These are phyloP conservation scores for Gavialis gangeticus DNA, from an alignment of 2,113 vertebrate genomes.

Conservation along the genomic window DNA sequence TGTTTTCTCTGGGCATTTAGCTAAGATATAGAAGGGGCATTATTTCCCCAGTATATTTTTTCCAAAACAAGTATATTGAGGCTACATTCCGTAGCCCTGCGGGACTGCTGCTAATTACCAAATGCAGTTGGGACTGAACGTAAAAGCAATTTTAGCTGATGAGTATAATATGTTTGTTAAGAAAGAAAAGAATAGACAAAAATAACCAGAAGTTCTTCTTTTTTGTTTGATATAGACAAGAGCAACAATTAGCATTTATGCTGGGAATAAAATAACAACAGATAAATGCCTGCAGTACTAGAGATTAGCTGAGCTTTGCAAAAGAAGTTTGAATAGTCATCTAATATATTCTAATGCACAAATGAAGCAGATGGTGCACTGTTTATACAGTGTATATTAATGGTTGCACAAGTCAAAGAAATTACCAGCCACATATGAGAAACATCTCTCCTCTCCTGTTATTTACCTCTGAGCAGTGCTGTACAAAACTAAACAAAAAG, in stretches of 20 bases:
- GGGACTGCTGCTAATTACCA: neutral
- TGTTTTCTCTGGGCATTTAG: neutral
- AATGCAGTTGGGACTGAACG: neutral
- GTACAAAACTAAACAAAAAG: neutral
- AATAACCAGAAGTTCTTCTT: constrained; percentile 1
- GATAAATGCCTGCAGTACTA: neutral
- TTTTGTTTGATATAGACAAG: neutral
- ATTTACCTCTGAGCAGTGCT: neutral
- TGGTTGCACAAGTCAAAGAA: neutral
- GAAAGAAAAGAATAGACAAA: neutral
- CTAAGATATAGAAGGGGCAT: neutral
- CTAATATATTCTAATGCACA: neutral
- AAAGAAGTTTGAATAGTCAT: neutral
- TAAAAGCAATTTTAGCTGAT: neutral
- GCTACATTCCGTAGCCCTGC: neutral
- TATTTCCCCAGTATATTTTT: neutral
- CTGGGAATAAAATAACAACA: constrained; percentile 3
- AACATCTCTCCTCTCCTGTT: neutral
- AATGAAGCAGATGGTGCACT: constrained; percentile 17
- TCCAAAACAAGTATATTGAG: neutral
- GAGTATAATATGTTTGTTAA: neutral
- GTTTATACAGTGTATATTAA: neutral
- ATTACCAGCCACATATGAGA: neutral
- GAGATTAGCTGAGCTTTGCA: constrained; percentile 21
- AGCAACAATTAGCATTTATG: neutral